Conservation (phyloP, 2,113 vertebrate species). For the Pleuronectes platessa region DNA sequence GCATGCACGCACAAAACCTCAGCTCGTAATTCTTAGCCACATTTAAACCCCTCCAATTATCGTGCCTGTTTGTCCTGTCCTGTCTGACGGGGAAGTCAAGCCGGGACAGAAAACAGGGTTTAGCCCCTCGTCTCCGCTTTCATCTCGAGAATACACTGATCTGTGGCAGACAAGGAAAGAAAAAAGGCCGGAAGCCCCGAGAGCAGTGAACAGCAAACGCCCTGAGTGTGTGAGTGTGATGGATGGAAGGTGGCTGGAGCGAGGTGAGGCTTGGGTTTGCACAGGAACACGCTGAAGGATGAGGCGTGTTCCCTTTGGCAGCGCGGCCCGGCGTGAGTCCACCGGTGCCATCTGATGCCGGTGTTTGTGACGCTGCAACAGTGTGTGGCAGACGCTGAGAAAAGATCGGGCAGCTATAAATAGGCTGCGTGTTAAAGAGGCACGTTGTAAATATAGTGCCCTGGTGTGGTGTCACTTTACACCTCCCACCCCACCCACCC, state of each 20-base stretch:
- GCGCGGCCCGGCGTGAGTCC: constrained; percentile 61
- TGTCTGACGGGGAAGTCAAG: constrained; percentile 23
- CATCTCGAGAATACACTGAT: constrained; percentile 13
- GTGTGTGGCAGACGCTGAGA: constrained; percentile 69
- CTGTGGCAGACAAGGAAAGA: constrained; percentile 15
- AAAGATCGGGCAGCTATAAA: constrained; percentile 80
- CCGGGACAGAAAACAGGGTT: constrained; percentile 32
- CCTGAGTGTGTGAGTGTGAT: constrained; percentile 30
- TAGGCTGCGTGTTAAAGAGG: constrained; percentile 77
- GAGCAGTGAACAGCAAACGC: constrained; percentile 28
- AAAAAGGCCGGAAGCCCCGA: constrained; percentile 5
- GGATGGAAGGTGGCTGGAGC: constrained; percentile 7
- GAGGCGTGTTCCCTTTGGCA: constrained; percentile 76
- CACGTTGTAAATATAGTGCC: constrained; percentile 77
- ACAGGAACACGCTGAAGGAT: constrained; percentile 68
- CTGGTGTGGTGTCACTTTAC: constrained; percentile 79
- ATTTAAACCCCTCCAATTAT: constrained; percentile 28
- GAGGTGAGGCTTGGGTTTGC: constrained; percentile 41
- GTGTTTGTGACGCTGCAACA: constrained; percentile 71
- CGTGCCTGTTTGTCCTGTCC: constrained; percentile 15
- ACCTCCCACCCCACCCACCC: constrained; percentile 32
- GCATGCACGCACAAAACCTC: not conserved
- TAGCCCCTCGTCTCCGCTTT: constrained; percentile 38
- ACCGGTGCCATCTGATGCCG: constrained; percentile 74
- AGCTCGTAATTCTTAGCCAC: constrained; percentile 13